Base-by-base conservation (phyloP, 2,888 invertebrate species). In the Dryadula phaetusa region DNA sequence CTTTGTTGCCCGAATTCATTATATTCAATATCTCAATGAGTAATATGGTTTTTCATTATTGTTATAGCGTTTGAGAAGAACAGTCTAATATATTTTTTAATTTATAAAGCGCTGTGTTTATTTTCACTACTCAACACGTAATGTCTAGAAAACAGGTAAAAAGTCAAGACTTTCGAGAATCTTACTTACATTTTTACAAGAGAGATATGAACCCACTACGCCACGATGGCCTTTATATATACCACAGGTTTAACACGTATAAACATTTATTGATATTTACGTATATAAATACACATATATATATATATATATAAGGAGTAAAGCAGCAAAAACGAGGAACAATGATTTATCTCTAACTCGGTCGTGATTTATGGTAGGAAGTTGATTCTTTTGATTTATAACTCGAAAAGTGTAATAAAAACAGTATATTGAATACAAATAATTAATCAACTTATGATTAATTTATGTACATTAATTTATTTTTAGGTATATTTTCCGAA, bases 321-420 rank as follows among this genome's bases (percentile, higher is more conserved):
- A 32, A 25, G 1, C 12, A 7, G 14, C 25, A 32, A 44, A 60
- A 18, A 28, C 20, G 8, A 18, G 6, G 16, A 22, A 32, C 42
- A 6, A 10, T 70, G 69, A 70, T 66, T 66, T 62, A 66, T 70
- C 5, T 46, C 18, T 62, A 56, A 42, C 22, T 44, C 32, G n/a
- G 40, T 34, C 49, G 42, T 67, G 70, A 70, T 64, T 70, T 56
- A 70, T 64, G 67, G 25, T 56, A 56, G 40, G 20, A 25, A 37
- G 20, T 67, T 63, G 58, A 63, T 52, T 49, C 58, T 49, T 47
- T 47, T 70, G 44, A 62, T 64, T 63, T 60, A 53, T 46, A 56
- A 8, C 40, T 44, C 20, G 34, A 40, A 18, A 42, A 49, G 14
- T 25, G 25, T 37, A 2, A 54, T 25, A 12, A n/a, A 44, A 25